Evolutionary conservation across 2,113 vertebrate species (phyloP).

Genomic region (Poeciliopsis prolifica): DNA sequence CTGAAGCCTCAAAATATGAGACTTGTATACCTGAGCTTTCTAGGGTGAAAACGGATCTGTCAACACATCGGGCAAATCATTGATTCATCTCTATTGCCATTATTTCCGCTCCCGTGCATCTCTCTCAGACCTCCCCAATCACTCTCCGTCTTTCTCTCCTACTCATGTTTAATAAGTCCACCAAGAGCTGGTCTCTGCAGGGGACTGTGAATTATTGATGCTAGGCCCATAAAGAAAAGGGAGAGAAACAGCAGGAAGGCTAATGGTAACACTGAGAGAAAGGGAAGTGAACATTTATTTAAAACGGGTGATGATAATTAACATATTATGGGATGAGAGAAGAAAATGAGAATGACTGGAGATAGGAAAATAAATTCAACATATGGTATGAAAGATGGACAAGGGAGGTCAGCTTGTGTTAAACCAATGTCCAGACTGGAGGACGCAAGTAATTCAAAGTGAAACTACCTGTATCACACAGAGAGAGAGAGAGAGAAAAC

Average conservation of each 20-base stretch:
- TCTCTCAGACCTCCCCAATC: conserved; percentile 36
- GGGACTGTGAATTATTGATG: conserved; percentile 79
- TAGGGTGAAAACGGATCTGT: too few species aligned
- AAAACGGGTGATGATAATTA: conserved; percentile 24
- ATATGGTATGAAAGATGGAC: conserved; percentile 23
- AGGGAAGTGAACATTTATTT: conserved; percentile 38
- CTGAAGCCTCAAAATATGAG: too few species aligned
- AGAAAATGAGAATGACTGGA: neutral
- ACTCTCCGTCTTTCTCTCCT: neutral
- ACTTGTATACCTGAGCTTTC: too few species aligned
- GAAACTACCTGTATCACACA: neutral
- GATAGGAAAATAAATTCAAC: conserved; percentile 4
- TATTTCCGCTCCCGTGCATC: conserved; percentile 1
- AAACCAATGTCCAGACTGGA: neutral
- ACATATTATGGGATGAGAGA: conserved; percentile 18
- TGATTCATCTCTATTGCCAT: conserved; percentile 31
- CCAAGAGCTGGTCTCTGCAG: conserved; percentile 61
- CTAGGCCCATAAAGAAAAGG: conserved; percentile 52
- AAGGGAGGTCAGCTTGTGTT: conserved; percentile 2
- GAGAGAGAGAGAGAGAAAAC: too few species aligned
- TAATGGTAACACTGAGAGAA: conserved; percentile 18
- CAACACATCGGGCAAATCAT: conserved; percentile 1
- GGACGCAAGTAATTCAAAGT: conserved; percentile 5
- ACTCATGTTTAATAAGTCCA: conserved; percentile 76
- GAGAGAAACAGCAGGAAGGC: conserved; percentile 51